Evolutionary conservation across 35 echinoderm and acorn worm genomes (phyloP).

Genomic region (Ophiothrix spiculata): DNA sequence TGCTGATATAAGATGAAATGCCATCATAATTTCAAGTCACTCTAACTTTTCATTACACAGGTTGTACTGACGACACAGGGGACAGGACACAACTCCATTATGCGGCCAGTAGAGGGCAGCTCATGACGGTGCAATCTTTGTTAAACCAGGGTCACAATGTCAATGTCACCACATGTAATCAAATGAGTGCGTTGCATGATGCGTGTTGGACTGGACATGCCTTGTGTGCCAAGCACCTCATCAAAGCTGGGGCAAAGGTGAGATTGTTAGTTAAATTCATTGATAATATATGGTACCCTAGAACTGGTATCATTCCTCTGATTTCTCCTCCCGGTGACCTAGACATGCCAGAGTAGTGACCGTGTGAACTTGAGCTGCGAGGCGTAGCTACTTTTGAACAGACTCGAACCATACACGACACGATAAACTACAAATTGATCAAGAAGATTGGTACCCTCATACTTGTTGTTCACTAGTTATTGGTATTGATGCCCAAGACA

Average conservation of each 20-base stretch:
- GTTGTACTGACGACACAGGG: neutral
- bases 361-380: too few relatives aligned
- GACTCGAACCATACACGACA: neutral
- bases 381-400: too few relatives aligned
- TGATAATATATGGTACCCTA: neutral
- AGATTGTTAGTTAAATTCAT: neutral
- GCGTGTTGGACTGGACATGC: slow-evolving; percentile 63
- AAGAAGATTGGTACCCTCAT: neutral
- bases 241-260: slow-evolving; percentile 85
- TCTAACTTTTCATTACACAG: neutral
- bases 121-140: slow-evolving; percentile 63
- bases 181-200: slow-evolving; percentile 81
- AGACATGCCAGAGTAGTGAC: neutral
- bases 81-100: slow-evolving; percentile 64
- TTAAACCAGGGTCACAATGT: slow-evolving; percentile 52
- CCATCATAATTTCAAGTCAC: neutral
- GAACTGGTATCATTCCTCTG: too few relatives aligned
- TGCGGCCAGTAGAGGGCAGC: slow-evolving; percentile 66
- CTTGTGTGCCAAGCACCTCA: slow-evolving; percentile 62
- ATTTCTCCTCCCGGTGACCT: neutral
- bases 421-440: neutral
- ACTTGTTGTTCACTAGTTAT: neutral
- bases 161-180: slow-evolving; percentile 57
- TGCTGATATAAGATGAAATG: neutral
- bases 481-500: too few relatives aligned